These are phyloP conservation scores for Autographa pulchrina DNA, from an alignment of 2,888 invertebrate species.

Conservation along the genomic window DNA sequence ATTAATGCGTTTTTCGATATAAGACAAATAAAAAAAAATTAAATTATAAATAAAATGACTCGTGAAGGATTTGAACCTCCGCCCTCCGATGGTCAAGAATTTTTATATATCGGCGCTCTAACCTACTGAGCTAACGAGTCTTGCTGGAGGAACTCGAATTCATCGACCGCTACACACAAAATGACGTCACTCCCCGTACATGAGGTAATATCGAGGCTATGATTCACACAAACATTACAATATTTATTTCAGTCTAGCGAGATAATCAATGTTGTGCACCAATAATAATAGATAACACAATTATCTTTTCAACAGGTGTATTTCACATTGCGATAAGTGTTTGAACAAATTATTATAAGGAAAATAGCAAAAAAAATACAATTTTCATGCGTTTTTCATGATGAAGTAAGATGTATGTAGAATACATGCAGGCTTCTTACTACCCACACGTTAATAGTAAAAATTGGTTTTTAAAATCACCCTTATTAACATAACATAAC, in stretches of 20 bases:
- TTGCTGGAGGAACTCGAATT: background rate
- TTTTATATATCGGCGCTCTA: conserved; percentile 63
- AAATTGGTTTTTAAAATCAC: background rate
- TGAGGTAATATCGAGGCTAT: background rate
- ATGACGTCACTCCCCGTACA: conserved; percentile 13
- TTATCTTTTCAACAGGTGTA: background rate
- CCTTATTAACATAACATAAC: too few relatives aligned
- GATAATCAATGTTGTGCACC: background rate
- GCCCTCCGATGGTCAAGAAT: conserved; percentile 61
- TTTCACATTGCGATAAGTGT: background rate
- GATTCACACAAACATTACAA: background rate
- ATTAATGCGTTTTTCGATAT: too few relatives aligned
- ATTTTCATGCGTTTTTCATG: too few relatives aligned
- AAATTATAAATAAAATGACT: conserved; percentile 36
- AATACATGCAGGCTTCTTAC: too few relatives aligned
- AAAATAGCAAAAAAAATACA: too few relatives aligned
- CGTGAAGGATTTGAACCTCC: conserved; percentile 70
- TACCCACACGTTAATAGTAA: background rate
- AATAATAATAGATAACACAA: background rate
- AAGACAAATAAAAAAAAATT: background rate
- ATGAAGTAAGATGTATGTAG: too few relatives aligned
- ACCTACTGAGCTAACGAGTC: conserved; percentile 66
- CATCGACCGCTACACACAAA: background rate
- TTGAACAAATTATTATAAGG: background rate
- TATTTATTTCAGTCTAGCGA: background rate